Evolutionary conservation across 2,888 invertebrate genomes (phyloP).

Genomic region (Meteorus colon): DNA sequence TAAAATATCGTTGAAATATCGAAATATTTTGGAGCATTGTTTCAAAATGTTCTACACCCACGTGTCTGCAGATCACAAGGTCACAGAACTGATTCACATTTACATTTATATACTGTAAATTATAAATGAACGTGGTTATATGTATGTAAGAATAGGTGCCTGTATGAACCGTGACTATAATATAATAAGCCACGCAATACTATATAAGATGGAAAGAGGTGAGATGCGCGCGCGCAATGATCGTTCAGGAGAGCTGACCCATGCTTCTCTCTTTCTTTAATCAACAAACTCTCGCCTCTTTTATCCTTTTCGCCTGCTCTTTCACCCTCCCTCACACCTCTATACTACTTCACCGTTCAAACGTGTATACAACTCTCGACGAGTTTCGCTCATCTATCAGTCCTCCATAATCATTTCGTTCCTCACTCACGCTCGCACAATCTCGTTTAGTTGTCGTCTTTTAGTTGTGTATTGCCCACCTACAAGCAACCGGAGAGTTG

Average conservation of each 20-base stretch:
- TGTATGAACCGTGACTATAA: constrained; percentile 30
- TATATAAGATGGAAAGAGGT: constrained; percentile 40
- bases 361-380: background rate
- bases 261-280: background rate
- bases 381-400: background rate
- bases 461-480: constrained; percentile 51
- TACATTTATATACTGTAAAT: too few species aligned
- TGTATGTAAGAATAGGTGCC: background rate
- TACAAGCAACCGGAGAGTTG: constrained; percentile 49
- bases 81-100: too few species aligned
- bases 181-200: constrained; percentile 34
- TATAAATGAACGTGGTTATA: background rate
- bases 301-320: background rate
- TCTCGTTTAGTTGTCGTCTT: constrained; percentile 11
- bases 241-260: constrained; percentile 23
- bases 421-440: background rate
- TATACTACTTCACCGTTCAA: background rate
- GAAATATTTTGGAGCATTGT: too few species aligned
- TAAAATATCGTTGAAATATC: too few species aligned
- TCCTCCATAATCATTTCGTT: background rate
- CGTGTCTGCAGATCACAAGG: too few species aligned
- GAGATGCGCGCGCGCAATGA: constrained; percentile 33
- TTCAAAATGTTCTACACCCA: too few species aligned
- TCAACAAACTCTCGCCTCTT: constrained; percentile 2
- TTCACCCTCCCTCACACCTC: constrained; percentile 5